Evolutionary conservation across 2,113 vertebrate species (phyloP).

Genomic region (Peucedramus taeniatus): DNA sequence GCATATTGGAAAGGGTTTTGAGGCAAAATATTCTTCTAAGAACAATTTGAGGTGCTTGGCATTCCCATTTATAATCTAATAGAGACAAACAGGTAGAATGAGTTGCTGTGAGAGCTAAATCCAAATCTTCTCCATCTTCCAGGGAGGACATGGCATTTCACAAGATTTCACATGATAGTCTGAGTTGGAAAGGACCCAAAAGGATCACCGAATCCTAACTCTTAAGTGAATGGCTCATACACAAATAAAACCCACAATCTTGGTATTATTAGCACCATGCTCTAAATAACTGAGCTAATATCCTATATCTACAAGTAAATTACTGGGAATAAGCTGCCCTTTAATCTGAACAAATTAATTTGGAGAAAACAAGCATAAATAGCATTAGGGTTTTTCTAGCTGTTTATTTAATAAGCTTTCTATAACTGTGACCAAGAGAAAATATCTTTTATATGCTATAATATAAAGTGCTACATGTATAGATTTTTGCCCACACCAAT

Average conservation of each 20-base stretch:
- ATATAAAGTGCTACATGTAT: background rate
- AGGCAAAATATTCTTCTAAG: background rate
- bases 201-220: background rate
- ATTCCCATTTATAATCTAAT: conserved; percentile 15
- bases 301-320: background rate
- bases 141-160: background rate
- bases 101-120: background rate
- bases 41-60: background rate
- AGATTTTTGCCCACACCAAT: background rate
- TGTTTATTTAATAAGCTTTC: background rate
- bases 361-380: background rate
- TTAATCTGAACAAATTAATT: background rate
- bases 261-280: background rate
- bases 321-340: background rate
- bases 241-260: too few relatives aligned
- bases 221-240: too few relatives aligned
- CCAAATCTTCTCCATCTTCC: background rate
- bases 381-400: background rate
- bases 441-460: background rate
- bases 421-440: background rate
- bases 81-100: background rate
- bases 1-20: conserved; percentile 27
- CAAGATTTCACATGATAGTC: background rate
- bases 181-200: background rate
- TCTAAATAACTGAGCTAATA: background rate